Percentiles rank a stretch among this genome's conserved stretches.
These are phyloP conservation scores for Diaperis boleti DNA, from an alignment of 2,888 invertebrate species.

Conservation along the genomic window DNA sequence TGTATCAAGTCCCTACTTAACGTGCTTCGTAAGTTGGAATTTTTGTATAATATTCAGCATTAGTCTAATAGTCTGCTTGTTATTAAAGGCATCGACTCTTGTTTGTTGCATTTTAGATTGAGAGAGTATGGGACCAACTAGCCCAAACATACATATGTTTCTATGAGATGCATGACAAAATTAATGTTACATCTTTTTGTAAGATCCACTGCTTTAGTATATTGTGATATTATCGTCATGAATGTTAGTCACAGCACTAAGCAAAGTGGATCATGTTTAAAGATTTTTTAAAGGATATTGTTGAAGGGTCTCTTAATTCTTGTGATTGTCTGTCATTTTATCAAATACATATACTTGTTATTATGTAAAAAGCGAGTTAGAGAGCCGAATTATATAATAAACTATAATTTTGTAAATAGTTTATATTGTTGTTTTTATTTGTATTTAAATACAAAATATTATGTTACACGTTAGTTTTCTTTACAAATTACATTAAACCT, in stretches of 20 bases:
- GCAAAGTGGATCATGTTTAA: not conserved
- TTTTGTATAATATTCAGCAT: slow-evolving; percentile 33
- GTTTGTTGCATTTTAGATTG: slow-evolving; percentile 35
- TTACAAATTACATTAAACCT: not conserved
- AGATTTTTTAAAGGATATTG: slow-evolving; percentile 25
- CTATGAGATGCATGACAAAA: slow-evolving; percentile 1
- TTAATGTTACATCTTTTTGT: slow-evolving; percentile 13
- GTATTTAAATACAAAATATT: slow-evolving; percentile 49
- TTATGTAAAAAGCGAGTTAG: slow-evolving; percentile 34
- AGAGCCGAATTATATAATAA: slow-evolving; percentile 36
- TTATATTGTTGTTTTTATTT: slow-evolving; percentile 46
- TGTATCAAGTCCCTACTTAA: slow-evolving; percentile 28
- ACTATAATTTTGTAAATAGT: slow-evolving; percentile 43
- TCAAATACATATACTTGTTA: slow-evolving; percentile 19
- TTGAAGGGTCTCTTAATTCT: slow-evolving; percentile 22
- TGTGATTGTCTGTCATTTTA: slow-evolving; percentile 31
- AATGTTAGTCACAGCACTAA: not conserved
- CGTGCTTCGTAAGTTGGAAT: slow-evolving; percentile 27
- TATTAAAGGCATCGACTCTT: slow-evolving; percentile 28
- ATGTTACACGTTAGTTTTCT: slow-evolving; percentile 2
- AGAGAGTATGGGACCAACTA: slow-evolving; percentile 53
- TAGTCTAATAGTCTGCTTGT: slow-evolving; percentile 37
- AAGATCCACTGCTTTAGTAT: slow-evolving; percentile 3
- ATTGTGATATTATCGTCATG: not conserved
- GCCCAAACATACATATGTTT: slow-evolving; percentile 44